Percentiles rank a stretch among this genome's conserved stretches.
Evolutionary conservation across 2,888 invertebrate species (phyloP).

Genomic region (Lottia gigantea): DNA sequence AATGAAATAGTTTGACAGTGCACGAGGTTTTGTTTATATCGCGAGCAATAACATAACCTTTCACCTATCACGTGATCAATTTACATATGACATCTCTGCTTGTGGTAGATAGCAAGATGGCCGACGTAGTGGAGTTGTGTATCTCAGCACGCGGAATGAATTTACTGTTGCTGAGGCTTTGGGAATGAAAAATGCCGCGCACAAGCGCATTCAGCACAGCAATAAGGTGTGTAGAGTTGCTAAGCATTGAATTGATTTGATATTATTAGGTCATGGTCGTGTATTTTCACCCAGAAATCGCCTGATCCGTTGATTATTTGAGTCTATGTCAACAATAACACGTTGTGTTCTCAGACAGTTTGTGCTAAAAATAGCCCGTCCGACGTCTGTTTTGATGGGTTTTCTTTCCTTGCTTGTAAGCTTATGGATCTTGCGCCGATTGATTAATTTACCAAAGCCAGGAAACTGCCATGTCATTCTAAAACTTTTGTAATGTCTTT

Average conservation of each 20-base stretch:
- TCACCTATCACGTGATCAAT: constrained; percentile 1
- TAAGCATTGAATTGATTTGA: neutral
- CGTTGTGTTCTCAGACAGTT: no score
- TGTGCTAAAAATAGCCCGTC: no score
- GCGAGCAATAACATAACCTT: constrained; percentile 3
- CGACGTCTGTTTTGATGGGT: no score
- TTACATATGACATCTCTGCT: neutral
- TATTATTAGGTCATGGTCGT: no score
- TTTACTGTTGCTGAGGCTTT: constrained; percentile 1
- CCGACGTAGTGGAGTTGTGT: no score
- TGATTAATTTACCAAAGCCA: neutral
- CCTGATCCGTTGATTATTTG: no score
- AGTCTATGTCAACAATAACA: no score
- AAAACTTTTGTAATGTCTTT: no score
- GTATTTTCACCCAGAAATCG: no score
- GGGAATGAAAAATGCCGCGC: constrained; percentile 4
- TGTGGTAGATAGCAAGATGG: no score
- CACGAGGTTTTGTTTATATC: constrained; percentile 8
- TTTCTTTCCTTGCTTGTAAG: no score
- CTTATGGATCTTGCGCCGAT: neutral
- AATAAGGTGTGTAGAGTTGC: neutral
- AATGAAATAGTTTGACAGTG: neutral
- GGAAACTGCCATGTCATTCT: no score
- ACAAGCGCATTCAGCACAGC: constrained; percentile 2
- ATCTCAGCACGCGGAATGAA: neutral